Evolutionary conservation across 2,888 invertebrate genomes (phyloP), one percentile per base, ranked within the genome.

Genomic region (Horisme vitalbata): DNA sequence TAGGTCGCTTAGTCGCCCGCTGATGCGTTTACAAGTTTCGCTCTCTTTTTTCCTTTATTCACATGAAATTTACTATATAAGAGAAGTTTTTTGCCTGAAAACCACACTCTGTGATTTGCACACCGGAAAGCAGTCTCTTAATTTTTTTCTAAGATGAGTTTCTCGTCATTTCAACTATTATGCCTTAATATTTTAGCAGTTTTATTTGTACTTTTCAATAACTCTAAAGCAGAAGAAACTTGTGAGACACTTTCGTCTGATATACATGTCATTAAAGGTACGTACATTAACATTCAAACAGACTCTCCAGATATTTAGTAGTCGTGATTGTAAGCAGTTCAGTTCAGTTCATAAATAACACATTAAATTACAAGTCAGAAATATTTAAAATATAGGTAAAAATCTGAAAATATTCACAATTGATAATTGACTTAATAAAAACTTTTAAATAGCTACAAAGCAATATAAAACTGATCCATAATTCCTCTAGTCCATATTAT

Each of bases 161-260:
- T 52, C 26, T 38, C 28, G 51, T 32, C 47, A 41, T 59, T 43
- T 10, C 62, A 49, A 41, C 58, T 58, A 41, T 11, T 63, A 7
- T 49, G 39, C 8, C 8, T 66, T 30, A 61, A 56, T 47, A 10
- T 45, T 4, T 34, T 69, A 6, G 52, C 57, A 38, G 10, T 73
- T 33, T 28, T 70, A 20, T 18, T 61, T 0, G 26, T 68, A 4
- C 23, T 68, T 27, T 57, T 67, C 7, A 14, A 66, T 33, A 56
- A 52, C 20, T 61, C 68, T 61, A 52, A 53, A 31, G 78, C 77
- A 15, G 95, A 95, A 65, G 95, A 95, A 80, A 93, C 93, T 58
- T 97, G 97, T 76, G 97, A 97, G 81, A 96, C 96, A 2, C 82
- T 96, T 45, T 94, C 95, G 37, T 95, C 96, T 5, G 96, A 96